A percentile compares a stretch with the other conserved stretches of the same genome.
Conservation (phyloP, 2,113 vertebrate genomes). For the Damaliscus lunatus region DNA sequence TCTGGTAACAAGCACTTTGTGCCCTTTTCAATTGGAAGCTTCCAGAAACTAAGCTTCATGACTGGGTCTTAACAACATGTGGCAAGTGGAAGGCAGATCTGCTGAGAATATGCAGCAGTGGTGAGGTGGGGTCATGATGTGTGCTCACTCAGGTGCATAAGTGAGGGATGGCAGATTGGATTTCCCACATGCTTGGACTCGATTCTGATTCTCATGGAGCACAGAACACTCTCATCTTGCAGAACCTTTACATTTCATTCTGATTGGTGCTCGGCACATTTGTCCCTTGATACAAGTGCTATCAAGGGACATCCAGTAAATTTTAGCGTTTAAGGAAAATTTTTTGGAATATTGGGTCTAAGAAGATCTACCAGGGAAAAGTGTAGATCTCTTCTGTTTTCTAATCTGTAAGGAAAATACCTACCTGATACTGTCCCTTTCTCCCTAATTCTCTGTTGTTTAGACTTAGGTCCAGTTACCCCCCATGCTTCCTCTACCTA, state of each 20-base stretch:
- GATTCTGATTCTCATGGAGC: neutral
- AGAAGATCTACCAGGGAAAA: neutral
- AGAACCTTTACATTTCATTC: neutral
- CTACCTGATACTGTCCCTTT: neutral
- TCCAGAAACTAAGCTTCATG: slow-evolving; percentile 59
- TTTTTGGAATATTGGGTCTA: neutral
- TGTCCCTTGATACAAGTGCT: neutral
- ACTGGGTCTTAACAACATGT: slow-evolving; percentile 35
- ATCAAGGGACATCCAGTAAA: neutral
- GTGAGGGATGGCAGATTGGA: neutral
- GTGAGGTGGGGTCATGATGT: too few relatives aligned
- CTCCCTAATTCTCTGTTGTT: neutral
- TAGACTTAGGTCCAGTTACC: neutral
- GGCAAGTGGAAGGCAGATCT: slow-evolving; percentile 50
- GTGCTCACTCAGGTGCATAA: too few relatives aligned
- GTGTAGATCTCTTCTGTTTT: neutral
- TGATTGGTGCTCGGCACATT: neutral
- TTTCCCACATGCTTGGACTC: rapidly evolving
- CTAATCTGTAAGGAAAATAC: neutral
- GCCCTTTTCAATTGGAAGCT: slow-evolving; percentile 68
- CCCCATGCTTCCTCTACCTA: neutral
- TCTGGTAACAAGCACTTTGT: slow-evolving; percentile 48
- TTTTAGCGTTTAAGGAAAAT: neutral
- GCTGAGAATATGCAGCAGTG: neutral
- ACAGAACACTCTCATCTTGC: too few relatives aligned